Conservation (phyloP, 2,113 vertebrate species). For the Thomomys bottae region DNA sequence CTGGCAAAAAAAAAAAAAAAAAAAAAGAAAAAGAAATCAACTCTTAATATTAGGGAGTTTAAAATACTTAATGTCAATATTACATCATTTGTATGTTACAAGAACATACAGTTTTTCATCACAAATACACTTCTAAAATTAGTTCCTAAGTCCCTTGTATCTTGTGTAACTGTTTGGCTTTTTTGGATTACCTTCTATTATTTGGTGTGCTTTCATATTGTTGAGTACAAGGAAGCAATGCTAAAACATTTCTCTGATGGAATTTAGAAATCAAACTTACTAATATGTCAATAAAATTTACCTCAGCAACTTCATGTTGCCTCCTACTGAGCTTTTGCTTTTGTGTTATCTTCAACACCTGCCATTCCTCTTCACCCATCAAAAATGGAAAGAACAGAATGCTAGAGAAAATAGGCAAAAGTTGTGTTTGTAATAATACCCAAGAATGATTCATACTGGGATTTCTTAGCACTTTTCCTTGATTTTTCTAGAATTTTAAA, state of each 20-base stretch:
- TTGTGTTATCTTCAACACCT: not conserved
- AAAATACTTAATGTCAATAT: conserved; percentile 1
- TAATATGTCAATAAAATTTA: conserved; percentile 8
- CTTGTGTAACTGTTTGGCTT: conserved; percentile 26
- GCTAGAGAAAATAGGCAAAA: not conserved
- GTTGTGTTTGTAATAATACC: conserved; percentile 32
- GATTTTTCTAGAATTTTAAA: conserved; percentile 39
- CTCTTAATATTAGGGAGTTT: conserved; percentile 8
- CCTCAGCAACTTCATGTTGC: not conserved
- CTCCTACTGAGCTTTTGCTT: not conserved
- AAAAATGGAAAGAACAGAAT: conserved; percentile 22
- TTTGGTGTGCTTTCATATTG: not conserved
- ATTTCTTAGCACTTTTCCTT: not conserved
- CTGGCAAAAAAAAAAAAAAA: too few relatives aligned
- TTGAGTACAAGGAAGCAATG: conserved; percentile 38
- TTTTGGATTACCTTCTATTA: conserved; percentile 26
- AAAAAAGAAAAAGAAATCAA: too few relatives aligned
- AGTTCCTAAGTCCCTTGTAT: not conserved
- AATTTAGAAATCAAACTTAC: conserved; percentile 27
- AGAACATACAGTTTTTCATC: conserved; percentile 11
- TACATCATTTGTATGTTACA: conserved; percentile 21
- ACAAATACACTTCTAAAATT: not conserved
- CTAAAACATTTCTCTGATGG: conserved; percentile 12
- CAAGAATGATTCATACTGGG: not conserved
- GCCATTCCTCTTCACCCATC: not conserved